These are phyloP conservation scores for Styela clava DNA, from an alignment of 23 tunicate species.

Conservation along the genomic window DNA sequence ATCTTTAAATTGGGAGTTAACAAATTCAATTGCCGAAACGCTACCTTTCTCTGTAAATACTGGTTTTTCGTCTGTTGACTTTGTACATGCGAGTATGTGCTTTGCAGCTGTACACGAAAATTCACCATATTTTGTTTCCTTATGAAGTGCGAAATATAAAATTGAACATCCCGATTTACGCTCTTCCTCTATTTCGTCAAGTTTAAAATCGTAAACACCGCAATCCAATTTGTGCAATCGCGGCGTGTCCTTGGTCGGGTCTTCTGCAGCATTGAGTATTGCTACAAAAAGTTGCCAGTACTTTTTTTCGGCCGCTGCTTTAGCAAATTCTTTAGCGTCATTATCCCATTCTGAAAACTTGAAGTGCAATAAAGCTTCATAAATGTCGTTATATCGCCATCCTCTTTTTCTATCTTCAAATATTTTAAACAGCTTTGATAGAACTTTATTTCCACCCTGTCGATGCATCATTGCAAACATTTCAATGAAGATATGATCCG, in stretches of 20 bases:
- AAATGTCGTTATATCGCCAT: background rate
- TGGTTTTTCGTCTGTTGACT: background rate
- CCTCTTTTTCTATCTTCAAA: background rate
- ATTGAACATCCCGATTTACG: background rate
- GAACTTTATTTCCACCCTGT: slow-evolving; percentile 8
- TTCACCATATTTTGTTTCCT: background rate
- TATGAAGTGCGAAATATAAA: slow-evolving; percentile 10
- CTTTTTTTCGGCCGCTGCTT: slow-evolving; percentile 12
- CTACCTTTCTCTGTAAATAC: background rate
- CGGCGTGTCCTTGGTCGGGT: background rate
- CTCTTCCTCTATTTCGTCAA: background rate
- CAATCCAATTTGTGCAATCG: background rate
- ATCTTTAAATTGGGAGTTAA: background rate
- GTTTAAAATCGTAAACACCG: background rate
- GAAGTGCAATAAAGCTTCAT: background rate
- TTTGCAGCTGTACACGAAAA: background rate
- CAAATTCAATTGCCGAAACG: slow-evolving; percentile 7
- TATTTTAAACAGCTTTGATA: background rate
- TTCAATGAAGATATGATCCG: slow-evolving; percentile 1
- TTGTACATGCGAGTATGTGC: slow-evolving; percentile 22
- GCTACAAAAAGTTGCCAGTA: slow-evolving; percentile 13
- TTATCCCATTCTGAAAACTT: background rate
- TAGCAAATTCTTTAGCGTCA: background rate
- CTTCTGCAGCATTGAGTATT: background rate
- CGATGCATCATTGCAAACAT: slow-evolving; percentile 14